Conservation (phyloP, 1,140 invertebrate species). For the Akabosia matsudoensis region DNA sequence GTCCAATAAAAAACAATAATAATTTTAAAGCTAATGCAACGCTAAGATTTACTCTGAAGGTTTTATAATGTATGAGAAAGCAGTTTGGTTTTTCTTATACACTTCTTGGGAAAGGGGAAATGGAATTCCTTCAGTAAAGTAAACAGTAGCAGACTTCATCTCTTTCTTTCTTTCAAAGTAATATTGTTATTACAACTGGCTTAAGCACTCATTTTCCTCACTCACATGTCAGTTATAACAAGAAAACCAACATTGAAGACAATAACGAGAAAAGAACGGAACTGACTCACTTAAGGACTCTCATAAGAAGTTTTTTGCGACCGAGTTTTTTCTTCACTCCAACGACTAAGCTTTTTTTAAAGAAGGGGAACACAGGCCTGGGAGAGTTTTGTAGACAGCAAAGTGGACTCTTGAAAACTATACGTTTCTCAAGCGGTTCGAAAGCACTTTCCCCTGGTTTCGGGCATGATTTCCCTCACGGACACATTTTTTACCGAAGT, state of each 20-base stretch:
- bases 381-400: neutral
- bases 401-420: slow-evolving; percentile 25
- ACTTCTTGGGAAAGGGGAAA: neutral
- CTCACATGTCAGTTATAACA: neutral
- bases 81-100: no score
- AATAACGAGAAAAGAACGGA: neutral
- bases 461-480: no score
- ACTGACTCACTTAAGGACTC: neutral
- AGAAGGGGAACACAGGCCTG: neutral
- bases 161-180: neutral
- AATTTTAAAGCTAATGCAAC: no score
- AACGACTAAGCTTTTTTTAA: neutral
- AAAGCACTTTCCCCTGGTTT: slow-evolving; percentile 10
- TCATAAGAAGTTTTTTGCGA: neutral
- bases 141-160: neutral
- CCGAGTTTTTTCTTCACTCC: neutral
- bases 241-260: neutral
- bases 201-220: slow-evolving; percentile 3
- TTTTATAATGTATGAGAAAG: no score
- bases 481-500: neutral
- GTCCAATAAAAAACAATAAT: no score
- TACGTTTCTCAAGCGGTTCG: slow-evolving; percentile 14
- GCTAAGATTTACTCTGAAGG: no score
- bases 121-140: neutral
- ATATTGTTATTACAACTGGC: slow-evolving; percentile 10